phyloP scores from a whole-genome alignment of 2,113 vertebrate genomes.

The Chaetops frenatus region DNA sequence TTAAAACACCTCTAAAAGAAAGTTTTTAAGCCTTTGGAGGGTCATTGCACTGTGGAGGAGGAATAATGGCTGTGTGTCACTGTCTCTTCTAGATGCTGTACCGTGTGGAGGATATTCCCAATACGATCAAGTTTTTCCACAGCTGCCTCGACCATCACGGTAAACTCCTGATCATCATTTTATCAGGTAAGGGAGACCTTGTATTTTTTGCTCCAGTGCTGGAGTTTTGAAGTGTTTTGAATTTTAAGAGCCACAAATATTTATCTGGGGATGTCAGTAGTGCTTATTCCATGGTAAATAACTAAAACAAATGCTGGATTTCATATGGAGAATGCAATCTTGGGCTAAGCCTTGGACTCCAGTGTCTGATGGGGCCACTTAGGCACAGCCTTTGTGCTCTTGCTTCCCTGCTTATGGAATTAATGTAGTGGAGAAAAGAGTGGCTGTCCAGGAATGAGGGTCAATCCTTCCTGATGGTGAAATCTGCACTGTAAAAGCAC shows the following conservation, averaged over 20 bases:
- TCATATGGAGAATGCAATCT: not conserved
- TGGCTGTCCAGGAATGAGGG: not conserved
- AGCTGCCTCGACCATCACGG: constrained; percentile 67
- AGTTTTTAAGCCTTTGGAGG: not conserved
- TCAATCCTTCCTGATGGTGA: not conserved
- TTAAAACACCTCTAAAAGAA: not conserved
- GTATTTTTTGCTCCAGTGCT: not conserved
- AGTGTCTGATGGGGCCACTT: not conserved
- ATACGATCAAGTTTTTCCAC: constrained; percentile 75
- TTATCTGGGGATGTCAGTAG: not conserved
- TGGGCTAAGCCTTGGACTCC: not conserved
- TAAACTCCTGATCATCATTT: constrained; percentile 74
- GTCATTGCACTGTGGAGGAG: not conserved
- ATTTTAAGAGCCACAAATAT: not conserved
- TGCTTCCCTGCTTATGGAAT: not conserved
- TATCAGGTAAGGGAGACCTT: constrained; percentile 55
- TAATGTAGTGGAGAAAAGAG: not conserved
- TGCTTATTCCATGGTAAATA: not conserved
- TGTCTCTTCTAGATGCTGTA: constrained; percentile 73
- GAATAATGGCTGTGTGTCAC: not conserved
- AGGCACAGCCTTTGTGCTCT: not conserved
- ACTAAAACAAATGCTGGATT: not conserved
- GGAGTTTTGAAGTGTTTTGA: not conserved
- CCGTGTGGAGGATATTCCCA: constrained; percentile 61
- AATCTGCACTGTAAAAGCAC: not conserved